Percentiles rank a stretch among this genome's conserved stretches.
phyloP scores from a whole-genome alignment of 2,797 vertebrate species.

The Sparidentex hasta region DNA sequence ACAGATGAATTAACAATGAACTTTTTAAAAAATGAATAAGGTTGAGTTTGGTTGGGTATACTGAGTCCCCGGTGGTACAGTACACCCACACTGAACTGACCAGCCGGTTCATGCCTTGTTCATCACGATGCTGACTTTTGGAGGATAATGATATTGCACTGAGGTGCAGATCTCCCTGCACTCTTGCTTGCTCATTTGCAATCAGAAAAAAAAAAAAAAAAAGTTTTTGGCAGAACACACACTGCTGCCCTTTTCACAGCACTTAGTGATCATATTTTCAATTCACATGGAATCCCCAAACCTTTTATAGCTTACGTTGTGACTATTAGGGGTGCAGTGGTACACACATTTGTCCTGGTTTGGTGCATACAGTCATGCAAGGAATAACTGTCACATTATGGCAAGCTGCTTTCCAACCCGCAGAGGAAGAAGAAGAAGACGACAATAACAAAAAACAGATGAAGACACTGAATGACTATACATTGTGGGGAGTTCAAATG shows the following conservation, averaged over 20 bases:
- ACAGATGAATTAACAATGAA: background rate
- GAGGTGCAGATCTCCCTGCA: background rate
- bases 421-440: too few species aligned
- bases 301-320: background rate
- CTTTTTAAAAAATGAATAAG: background rate
- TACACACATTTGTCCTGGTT: too few species aligned
- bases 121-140: background rate
- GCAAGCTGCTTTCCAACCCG: too few species aligned
- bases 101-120: background rate
- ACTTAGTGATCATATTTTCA: conserved; percentile 41
- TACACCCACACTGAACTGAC: conserved; percentile 1
- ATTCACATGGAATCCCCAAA: background rate
- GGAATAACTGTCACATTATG: too few species aligned
- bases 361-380: too few species aligned
- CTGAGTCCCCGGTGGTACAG: background rate
- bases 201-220: too few species aligned
- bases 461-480: too few species aligned
- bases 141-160: conserved; percentile 16
- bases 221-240: conserved; percentile 21
- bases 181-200: conserved; percentile 38
- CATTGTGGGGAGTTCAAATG: too few species aligned
- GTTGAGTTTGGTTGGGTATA: background rate
- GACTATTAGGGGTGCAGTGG: too few species aligned
- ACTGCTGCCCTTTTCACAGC: conserved; percentile 33
- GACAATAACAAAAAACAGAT: too few species aligned